These are phyloP conservation scores for Odontocerum albicorne DNA, from an alignment of 2,888 invertebrate species.

Conservation along the genomic window DNA sequence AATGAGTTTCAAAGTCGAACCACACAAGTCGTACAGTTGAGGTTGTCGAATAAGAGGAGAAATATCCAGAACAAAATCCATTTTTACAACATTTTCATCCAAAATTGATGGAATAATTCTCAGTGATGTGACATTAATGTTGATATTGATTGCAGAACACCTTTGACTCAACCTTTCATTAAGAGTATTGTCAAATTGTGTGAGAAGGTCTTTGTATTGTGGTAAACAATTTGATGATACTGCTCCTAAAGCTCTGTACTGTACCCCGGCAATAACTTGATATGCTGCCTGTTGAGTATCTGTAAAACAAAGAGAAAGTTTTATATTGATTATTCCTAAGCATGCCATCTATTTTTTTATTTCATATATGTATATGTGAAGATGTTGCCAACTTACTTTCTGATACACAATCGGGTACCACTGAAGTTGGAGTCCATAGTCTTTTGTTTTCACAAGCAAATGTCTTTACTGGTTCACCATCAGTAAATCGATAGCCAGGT, in stretches of 20 bases:
- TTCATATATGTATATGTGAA: neutral
- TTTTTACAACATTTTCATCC: slow-evolving; percentile 86
- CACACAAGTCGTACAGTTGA: slow-evolving; percentile 92
- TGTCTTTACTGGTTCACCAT: slow-evolving; percentile 84
- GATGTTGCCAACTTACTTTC: slow-evolving; percentile 65
- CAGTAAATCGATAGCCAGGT: slow-evolving; percentile 86
- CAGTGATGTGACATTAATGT: slow-evolving; percentile 90
- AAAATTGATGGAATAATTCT: slow-evolving; percentile 77
- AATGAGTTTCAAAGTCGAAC: slow-evolving; percentile 88
- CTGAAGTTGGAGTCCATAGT: slow-evolving; percentile 84
- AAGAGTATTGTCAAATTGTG: slow-evolving; percentile 78
- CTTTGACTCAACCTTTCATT: slow-evolving; percentile 84
- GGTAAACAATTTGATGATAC: slow-evolving; percentile 81
- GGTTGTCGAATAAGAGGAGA: slow-evolving; percentile 87
- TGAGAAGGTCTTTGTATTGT: slow-evolving; percentile 81
- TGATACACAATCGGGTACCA: slow-evolving; percentile 94
- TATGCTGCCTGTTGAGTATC: slow-evolving; percentile 95
- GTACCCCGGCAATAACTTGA: slow-evolving; percentile 83
- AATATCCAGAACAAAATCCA: slow-evolving; percentile 87
- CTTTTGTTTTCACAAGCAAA: slow-evolving; percentile 82
- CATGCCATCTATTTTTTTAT: neutral
- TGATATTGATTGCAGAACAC: slow-evolving; percentile 92
- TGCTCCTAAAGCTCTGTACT: slow-evolving; percentile 87
- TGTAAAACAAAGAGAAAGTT: slow-evolving; percentile 39
- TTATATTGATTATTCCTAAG: neutral